Conservation (phyloP, 2,113 vertebrate species). For the Climacteris rufus region DNA sequence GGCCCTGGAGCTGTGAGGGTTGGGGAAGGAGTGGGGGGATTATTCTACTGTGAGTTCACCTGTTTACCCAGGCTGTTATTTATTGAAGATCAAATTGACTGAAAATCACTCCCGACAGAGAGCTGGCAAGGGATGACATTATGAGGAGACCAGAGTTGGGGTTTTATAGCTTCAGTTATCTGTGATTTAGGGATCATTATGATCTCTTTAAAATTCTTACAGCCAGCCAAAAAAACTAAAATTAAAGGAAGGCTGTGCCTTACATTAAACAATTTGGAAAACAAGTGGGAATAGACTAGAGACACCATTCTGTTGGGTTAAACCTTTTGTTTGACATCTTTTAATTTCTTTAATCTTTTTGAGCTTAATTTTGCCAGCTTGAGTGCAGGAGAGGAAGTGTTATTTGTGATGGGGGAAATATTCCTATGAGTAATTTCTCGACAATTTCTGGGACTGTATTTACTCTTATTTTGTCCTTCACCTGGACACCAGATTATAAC, state of each 20-base stretch:
- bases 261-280: conserved; percentile 1
- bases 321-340: not conserved
- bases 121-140: conserved; percentile 29
- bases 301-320: not conserved
- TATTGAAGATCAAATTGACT: conserved; percentile 60
- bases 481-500: not conserved
- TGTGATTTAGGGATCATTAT: conserved; percentile 43
- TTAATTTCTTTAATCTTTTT: not conserved
- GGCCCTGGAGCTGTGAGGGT: not conserved
- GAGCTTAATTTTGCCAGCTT: not conserved
- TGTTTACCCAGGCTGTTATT: conserved; percentile 59
- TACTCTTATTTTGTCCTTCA: not conserved
- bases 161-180: conserved; percentile 19
- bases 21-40: conserved; percentile 25
- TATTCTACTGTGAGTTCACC: conserved; percentile 55
- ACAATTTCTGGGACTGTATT: not conserved
- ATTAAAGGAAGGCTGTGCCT: conserved; percentile 40
- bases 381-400: not conserved
- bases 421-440: not conserved
- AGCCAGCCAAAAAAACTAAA: conserved; percentile 17
- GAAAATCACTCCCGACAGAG: conserved; percentile 38
- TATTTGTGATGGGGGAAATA: not conserved
- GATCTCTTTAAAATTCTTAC: conserved; percentile 46
- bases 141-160: conserved; percentile 11
- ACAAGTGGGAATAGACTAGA: not conserved